These are phyloP conservation scores for Chrysolina americana DNA, from an alignment of 2,888 invertebrate genomes.

Conservation along the genomic window DNA sequence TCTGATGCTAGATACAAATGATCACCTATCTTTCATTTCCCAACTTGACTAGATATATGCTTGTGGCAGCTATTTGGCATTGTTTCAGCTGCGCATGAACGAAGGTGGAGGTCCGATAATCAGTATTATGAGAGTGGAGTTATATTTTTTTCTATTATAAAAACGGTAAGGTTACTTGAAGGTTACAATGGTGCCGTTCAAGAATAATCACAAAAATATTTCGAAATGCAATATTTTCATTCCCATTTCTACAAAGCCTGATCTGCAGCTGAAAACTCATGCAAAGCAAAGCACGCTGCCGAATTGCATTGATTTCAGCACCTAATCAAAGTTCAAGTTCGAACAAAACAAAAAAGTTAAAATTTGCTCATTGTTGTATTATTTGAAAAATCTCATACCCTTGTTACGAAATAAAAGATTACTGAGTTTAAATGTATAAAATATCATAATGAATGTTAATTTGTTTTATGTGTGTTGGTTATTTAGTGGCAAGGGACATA, in stretches of 20 bases:
- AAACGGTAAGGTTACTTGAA: too few species aligned
- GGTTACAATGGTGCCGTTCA: neutral
- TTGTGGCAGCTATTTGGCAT: too few species aligned
- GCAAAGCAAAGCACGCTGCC: slow-evolving; percentile 35
- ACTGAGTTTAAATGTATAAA: slow-evolving; percentile 40
- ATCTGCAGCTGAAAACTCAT: slow-evolving; percentile 6
- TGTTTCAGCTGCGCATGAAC: too few species aligned
- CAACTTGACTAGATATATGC: too few species aligned
- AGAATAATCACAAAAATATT: slow-evolving; percentile 5
- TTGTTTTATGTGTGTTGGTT: slow-evolving; percentile 46
- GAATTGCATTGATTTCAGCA: slow-evolving; percentile 49
- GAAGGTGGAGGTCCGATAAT: too few species aligned
- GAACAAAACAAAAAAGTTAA: slow-evolving; percentile 55
- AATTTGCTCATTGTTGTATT: slow-evolving; percentile 67
- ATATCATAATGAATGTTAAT: slow-evolving; percentile 37
- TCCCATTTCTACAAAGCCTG: neutral
- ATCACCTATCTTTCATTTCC: too few species aligned
- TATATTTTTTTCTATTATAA: too few species aligned
- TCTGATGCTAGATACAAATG: too few species aligned
- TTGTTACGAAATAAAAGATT: slow-evolving; percentile 43
- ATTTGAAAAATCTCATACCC: slow-evolving; percentile 60
- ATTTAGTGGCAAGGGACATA: slow-evolving; percentile 48
- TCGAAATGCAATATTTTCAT: neutral
- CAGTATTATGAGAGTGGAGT: too few species aligned
- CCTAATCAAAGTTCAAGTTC: slow-evolving; percentile 48